phyloP scores from a whole-genome alignment of 2,797 vertebrate species.

The Thripadectes ignobilis region DNA sequence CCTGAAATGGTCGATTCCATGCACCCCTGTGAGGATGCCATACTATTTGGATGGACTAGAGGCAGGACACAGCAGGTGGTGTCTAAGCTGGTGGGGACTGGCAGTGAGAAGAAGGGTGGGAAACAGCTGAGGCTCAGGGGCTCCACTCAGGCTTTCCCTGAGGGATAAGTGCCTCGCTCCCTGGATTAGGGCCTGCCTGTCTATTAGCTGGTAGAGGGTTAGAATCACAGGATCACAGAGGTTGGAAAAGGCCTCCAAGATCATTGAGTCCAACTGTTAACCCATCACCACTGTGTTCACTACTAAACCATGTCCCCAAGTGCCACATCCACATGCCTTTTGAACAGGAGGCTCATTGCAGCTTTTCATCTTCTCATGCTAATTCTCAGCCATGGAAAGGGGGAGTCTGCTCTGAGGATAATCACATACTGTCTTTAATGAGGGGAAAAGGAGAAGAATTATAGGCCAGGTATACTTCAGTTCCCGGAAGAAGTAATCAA shows the following conservation, averaged over 20 bases:
- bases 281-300: neutral
- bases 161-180: fast-evolving
- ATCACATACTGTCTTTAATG: neutral
- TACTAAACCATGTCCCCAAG: neutral
- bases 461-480: neutral
- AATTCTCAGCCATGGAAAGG: neutral
- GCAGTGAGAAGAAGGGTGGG: neutral
- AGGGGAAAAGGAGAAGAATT: neutral
- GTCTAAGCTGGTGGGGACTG: neutral
- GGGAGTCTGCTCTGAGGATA: neutral
- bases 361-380: neutral
- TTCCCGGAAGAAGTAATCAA: constrained; percentile 20
- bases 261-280: neutral
- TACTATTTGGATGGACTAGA: neutral
- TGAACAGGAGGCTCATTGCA: neutral
- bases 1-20: fast-evolving
- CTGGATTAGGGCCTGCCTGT: neutral
- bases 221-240: neutral
- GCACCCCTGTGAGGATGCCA: neutral
- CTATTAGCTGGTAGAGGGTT: neutral
- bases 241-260: neutral
- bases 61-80: fast-evolving
- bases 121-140: neutral
- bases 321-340: neutral
- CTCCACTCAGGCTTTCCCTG: fast-evolving